Base-by-base conservation (phyloP, 2,888 invertebrate species). In the Pandemis corylana region DNA sequence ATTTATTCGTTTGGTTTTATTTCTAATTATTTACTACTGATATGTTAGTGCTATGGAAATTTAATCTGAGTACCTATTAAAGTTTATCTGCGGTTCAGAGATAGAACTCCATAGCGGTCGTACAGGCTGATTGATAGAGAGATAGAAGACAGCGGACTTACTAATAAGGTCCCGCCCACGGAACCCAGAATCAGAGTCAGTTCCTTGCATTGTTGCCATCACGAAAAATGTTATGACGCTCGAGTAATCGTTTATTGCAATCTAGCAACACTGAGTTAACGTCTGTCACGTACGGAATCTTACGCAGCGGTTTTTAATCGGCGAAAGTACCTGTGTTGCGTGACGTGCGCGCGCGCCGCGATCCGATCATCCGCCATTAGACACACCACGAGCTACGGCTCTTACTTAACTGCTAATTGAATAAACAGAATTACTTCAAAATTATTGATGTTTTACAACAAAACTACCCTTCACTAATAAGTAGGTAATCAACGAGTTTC, bases 321-420 rank as follows among this genome's bases (percentile, higher is more conserved):
- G 93, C 90, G 93, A 94, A 94, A 93, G 93, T 92, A 88, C 70
- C 66, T 75, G 53, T 36, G 88, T 89, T 88, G 89, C 88, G 89
- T 90, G 89, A 83, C 86, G 82, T 81, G 88, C 89, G 88, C 89
- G 86, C 87, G 89, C 86, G 85, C 83, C 69, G 86, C 87, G 89
- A 86, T 84, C 83, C 71, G 85, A 87, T 86, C 84, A 82, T 49
- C 81, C 80, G 81, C 83, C 80, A 67, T 62, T 74, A 74, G 64
- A 69, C 15, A 63, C 53, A 62, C 62, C 62, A 42, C 62, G 41
- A 42, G 28, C 28, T 28, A 9, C 28, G 28, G 28, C 28, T 59
- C 59, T 59, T 59, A 59, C 12, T 59, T 12, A 59, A 59, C 59
- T 28, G 28, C 59, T 59, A 12, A 59, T 59, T 59, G 12, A 59